These are phyloP conservation scores for Dromococcyx pavoninus DNA, from an alignment of 2,797 vertebrate species.

Conservation along the genomic window DNA sequence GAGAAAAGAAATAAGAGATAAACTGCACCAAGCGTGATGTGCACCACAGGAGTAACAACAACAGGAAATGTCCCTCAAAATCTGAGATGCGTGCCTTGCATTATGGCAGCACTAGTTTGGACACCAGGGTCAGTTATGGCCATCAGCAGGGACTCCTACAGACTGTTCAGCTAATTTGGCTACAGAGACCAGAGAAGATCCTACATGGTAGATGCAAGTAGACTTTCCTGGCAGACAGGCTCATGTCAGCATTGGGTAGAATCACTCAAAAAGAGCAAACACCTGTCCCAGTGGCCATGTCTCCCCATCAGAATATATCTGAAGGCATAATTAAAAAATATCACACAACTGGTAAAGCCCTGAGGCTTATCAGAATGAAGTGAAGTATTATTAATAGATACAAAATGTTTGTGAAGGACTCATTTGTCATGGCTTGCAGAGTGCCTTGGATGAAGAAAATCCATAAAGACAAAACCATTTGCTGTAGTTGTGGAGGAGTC, in stretches of 20 bases:
- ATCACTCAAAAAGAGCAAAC: not conserved
- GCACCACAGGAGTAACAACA: not conserved
- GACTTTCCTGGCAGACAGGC: not conserved
- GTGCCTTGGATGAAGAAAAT: not conserved
- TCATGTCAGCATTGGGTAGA: not conserved
- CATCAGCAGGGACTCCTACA: not conserved
- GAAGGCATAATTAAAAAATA: not conserved
- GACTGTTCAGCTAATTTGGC: not conserved
- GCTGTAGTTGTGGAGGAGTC: not conserved
- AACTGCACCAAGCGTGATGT: fast-evolving
- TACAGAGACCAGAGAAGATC: not conserved
- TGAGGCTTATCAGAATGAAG: not conserved
- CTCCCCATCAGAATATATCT: not conserved
- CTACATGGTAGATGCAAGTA: not conserved
- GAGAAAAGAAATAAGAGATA: not conserved
- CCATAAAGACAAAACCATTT: not conserved
- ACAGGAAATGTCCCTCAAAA: not conserved
- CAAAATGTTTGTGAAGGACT: not conserved
- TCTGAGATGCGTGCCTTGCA: not conserved
- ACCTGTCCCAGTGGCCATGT: not conserved
- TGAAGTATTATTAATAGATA: slow-evolving; percentile 3
- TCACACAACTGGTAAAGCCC: not conserved
- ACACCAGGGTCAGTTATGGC: not conserved
- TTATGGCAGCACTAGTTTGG: not conserved
- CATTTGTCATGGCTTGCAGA: not conserved